A percentile compares a stretch with the other conserved stretches of the same genome.
Conservation (phyloP, 2,888 invertebrate species). For the Octodonta nipae region DNA sequence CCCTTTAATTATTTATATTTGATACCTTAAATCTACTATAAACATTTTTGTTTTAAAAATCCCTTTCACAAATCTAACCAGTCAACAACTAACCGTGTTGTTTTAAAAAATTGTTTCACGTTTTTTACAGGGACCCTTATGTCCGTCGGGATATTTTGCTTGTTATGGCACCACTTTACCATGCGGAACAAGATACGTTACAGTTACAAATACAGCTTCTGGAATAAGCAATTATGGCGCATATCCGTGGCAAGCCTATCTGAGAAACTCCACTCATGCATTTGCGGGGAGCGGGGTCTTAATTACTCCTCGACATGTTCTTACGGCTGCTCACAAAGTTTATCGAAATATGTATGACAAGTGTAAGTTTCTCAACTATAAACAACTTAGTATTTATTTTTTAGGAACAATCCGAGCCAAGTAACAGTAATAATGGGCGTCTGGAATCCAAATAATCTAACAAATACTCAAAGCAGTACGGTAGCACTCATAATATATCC, state of each 20-base stretch:
- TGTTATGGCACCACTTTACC: conserved; percentile 21
- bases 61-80: too few relatives aligned
- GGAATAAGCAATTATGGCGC: conserved; percentile 54
- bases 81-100: too few relatives aligned
- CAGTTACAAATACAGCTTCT: conserved; percentile 29
- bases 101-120: too few relatives aligned
- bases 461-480: conserved; percentile 14
- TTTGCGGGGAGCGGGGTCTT: conserved; percentile 63
- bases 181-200: conserved; percentile 36
- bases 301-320: conserved; percentile 50
- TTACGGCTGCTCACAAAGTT: conserved; percentile 64
- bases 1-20: too few relatives aligned
- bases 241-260: conserved; percentile 57
- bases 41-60: too few relatives aligned
- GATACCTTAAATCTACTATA: too few relatives aligned
- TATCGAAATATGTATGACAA: conserved; percentile 19
- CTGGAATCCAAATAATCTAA: conserved; percentile 17
- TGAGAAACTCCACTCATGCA: conserved; percentile 22
- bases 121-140: conserved; percentile 8
- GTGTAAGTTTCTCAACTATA: too few relatives aligned
- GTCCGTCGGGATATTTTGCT: conserved; percentile 23
- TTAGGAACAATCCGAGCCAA: conserved; percentile 17
- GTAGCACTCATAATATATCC: conserved; percentile 17
- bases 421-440: conserved; percentile 24
- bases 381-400: too few relatives aligned